Conservation (phyloP, 1,140 invertebrate species). For the Heterodera carotae region DNA sequence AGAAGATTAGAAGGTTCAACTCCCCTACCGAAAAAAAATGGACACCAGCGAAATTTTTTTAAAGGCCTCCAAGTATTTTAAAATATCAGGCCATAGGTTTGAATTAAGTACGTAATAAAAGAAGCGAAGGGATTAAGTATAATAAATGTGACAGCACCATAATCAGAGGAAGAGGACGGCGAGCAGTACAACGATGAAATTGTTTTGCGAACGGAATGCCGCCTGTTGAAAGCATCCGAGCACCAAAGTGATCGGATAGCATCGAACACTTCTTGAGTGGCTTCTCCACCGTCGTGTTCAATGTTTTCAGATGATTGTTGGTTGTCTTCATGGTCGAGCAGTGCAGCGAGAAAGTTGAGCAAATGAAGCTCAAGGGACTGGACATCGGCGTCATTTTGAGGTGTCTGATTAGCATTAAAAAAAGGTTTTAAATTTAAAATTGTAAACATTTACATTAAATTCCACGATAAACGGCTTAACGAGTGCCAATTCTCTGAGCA, state of each 20-base stretch:
- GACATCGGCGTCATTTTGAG: neutral
- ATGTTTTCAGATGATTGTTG: neutral
- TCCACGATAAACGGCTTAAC: neutral
- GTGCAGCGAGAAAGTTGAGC: neutral
- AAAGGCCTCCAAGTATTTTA: no score
- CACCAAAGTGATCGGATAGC: neutral
- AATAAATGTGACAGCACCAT: neutral
- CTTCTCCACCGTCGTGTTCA: neutral
- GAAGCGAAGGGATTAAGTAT: no score
- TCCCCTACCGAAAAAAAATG: no score
- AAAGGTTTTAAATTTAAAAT: neutral
- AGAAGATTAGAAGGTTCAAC: no score
- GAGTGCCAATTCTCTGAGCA: neutral
- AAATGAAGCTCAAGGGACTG: neutral
- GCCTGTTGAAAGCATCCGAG: neutral
- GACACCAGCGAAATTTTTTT: no score
- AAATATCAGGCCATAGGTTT: no score
- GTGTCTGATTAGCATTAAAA: neutral
- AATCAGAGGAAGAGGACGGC: neutral
- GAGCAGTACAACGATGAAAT: neutral
- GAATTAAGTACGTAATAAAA: no score
- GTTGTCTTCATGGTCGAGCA: neutral
- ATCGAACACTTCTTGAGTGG: neutral
- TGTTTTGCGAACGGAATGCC: neutral
- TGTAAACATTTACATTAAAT: neutral